Percentiles rank a stretch among this genome's conserved stretches.
Evolutionary conservation across 1,140 invertebrate species (phyloP).

Genomic region (Zeugodacus cucurbitae): DNA sequence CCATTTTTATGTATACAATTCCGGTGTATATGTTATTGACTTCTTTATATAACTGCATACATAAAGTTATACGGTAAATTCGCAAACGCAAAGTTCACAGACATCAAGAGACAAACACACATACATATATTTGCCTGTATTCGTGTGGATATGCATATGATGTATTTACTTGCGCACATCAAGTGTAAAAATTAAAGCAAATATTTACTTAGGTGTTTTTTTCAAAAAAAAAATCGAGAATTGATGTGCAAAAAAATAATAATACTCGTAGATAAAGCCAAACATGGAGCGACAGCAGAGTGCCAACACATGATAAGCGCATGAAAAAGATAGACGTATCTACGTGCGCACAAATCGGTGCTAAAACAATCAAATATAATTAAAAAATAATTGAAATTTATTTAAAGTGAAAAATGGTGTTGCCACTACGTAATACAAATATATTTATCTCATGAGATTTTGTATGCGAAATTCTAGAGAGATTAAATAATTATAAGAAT

Average conservation of each 20-base stretch:
- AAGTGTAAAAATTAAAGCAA: background rate
- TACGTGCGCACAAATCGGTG: background rate
- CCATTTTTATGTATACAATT: background rate
- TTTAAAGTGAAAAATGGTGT: background rate
- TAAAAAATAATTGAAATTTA: background rate
- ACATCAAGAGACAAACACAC: background rate
- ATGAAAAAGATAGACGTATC: background rate
- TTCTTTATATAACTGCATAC: background rate
- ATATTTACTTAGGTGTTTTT: constrained; percentile 1
- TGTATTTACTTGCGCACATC: background rate
- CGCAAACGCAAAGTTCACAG: background rate
- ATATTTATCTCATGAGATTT: too few species aligned
- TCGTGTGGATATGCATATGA: background rate
- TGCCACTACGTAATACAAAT: background rate
- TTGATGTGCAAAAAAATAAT: constrained; percentile 18
- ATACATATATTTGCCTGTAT: background rate
- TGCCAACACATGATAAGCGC: background rate
- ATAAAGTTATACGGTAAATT: background rate
- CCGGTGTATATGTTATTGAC: background rate
- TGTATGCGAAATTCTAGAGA: too few species aligned
- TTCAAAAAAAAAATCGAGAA: background rate
- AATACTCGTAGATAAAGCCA: constrained; percentile 13
- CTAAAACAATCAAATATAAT: background rate
- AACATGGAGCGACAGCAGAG: background rate
- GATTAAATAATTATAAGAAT: too few species aligned